Evolutionary conservation across 2,888 invertebrate species (phyloP), one percentile per base, ranked within the genome.

Genomic region (Agrochola lota): DNA sequence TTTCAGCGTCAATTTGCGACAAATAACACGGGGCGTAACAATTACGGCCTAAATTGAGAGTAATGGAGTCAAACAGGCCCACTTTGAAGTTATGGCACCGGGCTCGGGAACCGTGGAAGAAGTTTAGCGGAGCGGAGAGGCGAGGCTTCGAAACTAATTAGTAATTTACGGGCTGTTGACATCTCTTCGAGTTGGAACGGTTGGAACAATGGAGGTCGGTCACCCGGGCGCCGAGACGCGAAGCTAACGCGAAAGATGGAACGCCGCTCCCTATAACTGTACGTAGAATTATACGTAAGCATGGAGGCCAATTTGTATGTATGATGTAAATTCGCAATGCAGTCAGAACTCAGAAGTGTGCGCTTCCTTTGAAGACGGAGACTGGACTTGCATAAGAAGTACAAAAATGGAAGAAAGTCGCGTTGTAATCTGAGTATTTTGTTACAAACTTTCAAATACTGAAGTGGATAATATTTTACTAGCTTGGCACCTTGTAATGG

Each of bases 81-180:
- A 66, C 74, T 80, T 69, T 71, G 60, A 74, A 77, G 64, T 71
- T 83, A 74, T 74, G 77, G 66, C 60, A 55, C 83, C 52, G 66
- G 17, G 69, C 70, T 60, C 67, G 68, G 71, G 71, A 74, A 77
- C 76, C 74, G 72, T 80, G 72, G 80, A 76, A 78, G 84, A 80
- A 84, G 78, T 82, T 83, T 80, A 88, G 77, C 89, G 85, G 71
- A 78, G 80, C 84, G 80, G 74, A 85, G 85, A 84, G 83, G 77
- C 86, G 82, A 77, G 84, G 84, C 87, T 85, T 88, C 87, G 78
- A 78, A 81, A 87, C 87, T 85, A 89, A 91, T 91, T 89, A 90
- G 84, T 89, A 89, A 91, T 91, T 89, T 88, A 89, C 87, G 77
- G 90, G 87, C 80, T 90, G 91, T 88, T 91, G 92, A 91, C 90